Evolutionary conservation across 2,888 invertebrate genomes (phyloP), one percentile per base, ranked within the genome.

Genomic region (Sesia apiformis): DNA sequence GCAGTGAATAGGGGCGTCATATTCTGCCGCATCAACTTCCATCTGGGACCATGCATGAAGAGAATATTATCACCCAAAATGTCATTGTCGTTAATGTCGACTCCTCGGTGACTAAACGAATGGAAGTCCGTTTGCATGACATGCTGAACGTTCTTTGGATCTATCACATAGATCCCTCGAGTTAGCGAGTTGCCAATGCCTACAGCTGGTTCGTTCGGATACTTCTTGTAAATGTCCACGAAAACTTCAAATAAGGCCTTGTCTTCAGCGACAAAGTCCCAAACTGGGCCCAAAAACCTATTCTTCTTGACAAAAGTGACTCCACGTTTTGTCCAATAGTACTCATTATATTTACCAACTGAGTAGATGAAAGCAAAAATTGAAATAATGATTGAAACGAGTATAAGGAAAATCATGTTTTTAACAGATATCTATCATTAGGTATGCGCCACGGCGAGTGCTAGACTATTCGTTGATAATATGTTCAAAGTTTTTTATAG

Each of bases 21-120:
- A 53, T 74, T 82, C 42, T 82, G 81, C 7, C 84, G 65, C 6
- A 83, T 65, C 5, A 76, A 60, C 55, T 80, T 78, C 88, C 85
- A 87, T 57, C 72, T 68, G 6, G 70, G 70, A 3, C 82, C 70
- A 23, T 73, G 57, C 55, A 73, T 62, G 41, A 80, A 63, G 3
- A 80, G 59, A 3, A 81, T 57, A 51, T 76, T 81, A 52, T 81
- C 70, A 1, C 72, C 65, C 4, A 82, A 61, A 8, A 64, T 54
- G 43, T 82, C 81, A 0, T 64, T 64, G 6, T 73, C 64, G n/a
- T 57, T 65, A 6, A 64, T 57, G 0, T 65, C 60, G 5, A 76
- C 43, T 0, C 78, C 81, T 60, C 81, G 67, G 42, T 74, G 65
- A 53, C 63, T 64, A 57, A 81, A 81, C 39, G 70, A 66, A 7